Evolutionary conservation across 2,797 vertebrate species (phyloP).

Genomic region (Sebastolobus altivelis): DNA sequence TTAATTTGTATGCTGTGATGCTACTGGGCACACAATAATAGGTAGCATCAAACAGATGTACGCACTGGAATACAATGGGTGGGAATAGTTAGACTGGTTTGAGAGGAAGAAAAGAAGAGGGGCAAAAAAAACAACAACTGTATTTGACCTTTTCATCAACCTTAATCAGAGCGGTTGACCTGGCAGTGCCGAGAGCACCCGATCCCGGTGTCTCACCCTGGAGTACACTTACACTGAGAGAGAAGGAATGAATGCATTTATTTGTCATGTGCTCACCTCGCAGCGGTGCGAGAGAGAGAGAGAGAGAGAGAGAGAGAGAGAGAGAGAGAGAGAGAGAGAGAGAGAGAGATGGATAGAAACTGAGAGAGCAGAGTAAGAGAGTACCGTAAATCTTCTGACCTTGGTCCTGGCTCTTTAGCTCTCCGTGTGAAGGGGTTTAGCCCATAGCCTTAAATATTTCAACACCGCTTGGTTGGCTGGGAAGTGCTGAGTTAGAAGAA

Average conservation of each 20-base stretch:
- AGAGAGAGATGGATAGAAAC: conserved; percentile 38
- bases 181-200: conserved; percentile 19
- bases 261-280: conserved; percentile 42
- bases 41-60: background rate
- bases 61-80: background rate
- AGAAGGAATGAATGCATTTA: conserved; percentile 41
- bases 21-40: background rate
- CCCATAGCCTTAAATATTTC: conserved; percentile 80
- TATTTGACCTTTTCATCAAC: conserved; percentile 54
- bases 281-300: conserved; percentile 41
- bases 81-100: background rate
- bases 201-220: conserved; percentile 20
- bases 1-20: background rate
- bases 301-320: conserved; percentile 28
- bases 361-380: conserved; percentile 30
- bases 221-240: conserved; percentile 19
- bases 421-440: conserved; percentile 68
- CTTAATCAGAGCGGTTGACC: conserved; percentile 54
- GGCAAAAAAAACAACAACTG: background rate
- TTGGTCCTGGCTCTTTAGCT: conserved; percentile 73
- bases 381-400: conserved; percentile 72
- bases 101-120: background rate
- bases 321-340: conserved; percentile 20
- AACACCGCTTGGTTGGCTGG: conserved; percentile 60
- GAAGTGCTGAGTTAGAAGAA: conserved; percentile 78